A percentile compares a stretch with the other conserved stretches of the same genome.
Conservation (phyloP, 2,797 vertebrate genomes). For the Hydrophis major region DNA sequence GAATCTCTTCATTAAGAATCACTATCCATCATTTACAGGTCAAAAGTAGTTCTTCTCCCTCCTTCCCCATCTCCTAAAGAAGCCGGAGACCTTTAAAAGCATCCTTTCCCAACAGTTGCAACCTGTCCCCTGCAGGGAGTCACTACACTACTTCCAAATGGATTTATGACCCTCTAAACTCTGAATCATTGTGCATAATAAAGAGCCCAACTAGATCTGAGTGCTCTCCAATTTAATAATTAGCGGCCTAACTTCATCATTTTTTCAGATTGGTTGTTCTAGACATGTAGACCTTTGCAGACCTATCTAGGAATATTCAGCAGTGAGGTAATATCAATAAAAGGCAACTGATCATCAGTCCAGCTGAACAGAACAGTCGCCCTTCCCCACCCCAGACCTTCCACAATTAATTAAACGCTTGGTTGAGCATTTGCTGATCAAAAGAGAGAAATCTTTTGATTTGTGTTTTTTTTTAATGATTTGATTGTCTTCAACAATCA, state of each 20-base stretch:
- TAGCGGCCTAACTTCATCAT: slow-evolving; percentile 65
- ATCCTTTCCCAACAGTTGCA: slow-evolving; percentile 19
- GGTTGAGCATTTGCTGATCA: neutral
- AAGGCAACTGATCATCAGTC: slow-evolving; percentile 1
- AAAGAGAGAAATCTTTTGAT: neutral
- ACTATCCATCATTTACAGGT: rapidly evolving
- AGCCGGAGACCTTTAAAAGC: neutral
- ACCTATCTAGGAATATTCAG: slow-evolving; percentile 20
- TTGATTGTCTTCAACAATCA: neutral
- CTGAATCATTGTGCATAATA: slow-evolving; percentile 60
- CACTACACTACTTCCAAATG: slow-evolving; percentile 24
- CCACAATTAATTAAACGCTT: neutral
- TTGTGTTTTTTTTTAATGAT: neutral
- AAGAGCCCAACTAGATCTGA: slow-evolving; percentile 59
- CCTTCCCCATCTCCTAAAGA: neutral
- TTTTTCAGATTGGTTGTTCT: slow-evolving; percentile 59
- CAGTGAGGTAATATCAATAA: slow-evolving; percentile 10
- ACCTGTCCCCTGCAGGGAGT: slow-evolving; percentile 6
- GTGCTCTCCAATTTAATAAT: slow-evolving; percentile 68
- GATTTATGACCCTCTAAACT: slow-evolving; percentile 62
- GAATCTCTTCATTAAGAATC: neutral
- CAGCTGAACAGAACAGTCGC: slow-evolving; percentile 20
- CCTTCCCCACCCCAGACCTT: neutral
- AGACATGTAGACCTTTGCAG: slow-evolving; percentile 45
- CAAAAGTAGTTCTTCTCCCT: neutral